Conservation (phyloP, 2,113 vertebrate species). For the Laticauda laticaudata region DNA sequence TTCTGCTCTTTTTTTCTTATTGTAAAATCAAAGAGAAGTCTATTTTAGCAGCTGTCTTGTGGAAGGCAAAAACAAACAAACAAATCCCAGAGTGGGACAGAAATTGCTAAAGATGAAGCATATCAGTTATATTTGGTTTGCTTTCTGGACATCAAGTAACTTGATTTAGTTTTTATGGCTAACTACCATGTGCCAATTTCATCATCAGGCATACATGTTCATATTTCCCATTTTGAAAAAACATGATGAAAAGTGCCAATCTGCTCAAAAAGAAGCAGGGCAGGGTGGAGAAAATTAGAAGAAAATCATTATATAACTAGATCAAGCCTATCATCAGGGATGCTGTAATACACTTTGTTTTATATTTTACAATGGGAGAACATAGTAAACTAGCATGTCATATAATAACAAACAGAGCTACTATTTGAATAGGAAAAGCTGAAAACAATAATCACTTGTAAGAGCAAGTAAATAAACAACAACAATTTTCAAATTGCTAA, state of each 20-base stretch:
- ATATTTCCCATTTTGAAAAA: background rate
- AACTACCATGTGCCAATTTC: constrained; percentile 7
- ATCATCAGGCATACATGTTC: background rate
- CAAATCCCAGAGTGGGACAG: constrained; percentile 16
- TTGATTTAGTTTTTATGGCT: background rate
- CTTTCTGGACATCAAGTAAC: background rate
- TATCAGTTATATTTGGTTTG: constrained; percentile 20
- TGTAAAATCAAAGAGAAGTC: background rate
- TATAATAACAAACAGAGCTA: background rate
- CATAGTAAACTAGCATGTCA: background rate
- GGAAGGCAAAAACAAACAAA: background rate
- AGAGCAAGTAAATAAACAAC: background rate
- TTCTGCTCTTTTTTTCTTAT: rapidly evolving
- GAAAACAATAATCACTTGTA: background rate
- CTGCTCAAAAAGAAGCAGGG: background rate
- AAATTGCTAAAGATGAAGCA: background rate
- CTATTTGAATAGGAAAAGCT: background rate
- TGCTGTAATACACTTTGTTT: background rate
- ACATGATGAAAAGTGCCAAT: background rate
- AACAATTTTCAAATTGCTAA: background rate
- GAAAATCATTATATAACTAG: background rate
- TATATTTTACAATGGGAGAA: background rate
- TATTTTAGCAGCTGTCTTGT: background rate
- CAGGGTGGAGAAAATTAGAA: background rate
- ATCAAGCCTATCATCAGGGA: background rate